Percentiles rank a stretch among this genome's conserved stretches.
Evolutionary conservation across 2,113 vertebrate genomes (phyloP).

Genomic region (Pogona vitticeps): DNA sequence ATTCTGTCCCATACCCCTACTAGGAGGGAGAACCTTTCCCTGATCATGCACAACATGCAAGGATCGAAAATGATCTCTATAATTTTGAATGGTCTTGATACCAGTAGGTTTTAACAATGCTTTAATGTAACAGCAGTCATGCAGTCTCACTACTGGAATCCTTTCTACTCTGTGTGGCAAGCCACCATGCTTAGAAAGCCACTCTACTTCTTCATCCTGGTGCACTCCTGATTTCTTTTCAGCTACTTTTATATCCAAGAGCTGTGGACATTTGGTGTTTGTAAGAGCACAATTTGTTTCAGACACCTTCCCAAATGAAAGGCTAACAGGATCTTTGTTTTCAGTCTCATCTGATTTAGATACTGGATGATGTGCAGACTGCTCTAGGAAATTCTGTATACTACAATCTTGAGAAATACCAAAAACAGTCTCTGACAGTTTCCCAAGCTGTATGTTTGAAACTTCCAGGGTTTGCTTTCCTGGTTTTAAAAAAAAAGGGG

Average conservation of each 20-base stretch:
- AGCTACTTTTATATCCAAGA: constrained; percentile 36
- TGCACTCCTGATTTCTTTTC: constrained; percentile 41
- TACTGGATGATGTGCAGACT: constrained; percentile 42
- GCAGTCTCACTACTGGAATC: constrained; percentile 67
- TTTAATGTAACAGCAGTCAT: constrained; percentile 63
- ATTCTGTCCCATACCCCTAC: constrained; percentile 44
- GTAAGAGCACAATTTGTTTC: constrained; percentile 23
- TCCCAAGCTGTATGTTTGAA: constrained; percentile 40
- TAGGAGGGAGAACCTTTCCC: constrained; percentile 43
- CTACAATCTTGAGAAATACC: constrained; percentile 23
- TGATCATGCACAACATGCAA: constrained; percentile 47
- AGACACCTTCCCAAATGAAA: constrained; percentile 46
- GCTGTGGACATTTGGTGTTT: constrained; percentile 46
- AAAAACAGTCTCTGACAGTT: constrained; percentile 54
- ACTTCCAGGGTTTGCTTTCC: constrained; percentile 54
- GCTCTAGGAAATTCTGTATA: constrained; percentile 55
- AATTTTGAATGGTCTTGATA: constrained; percentile 44
- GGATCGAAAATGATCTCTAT: constrained; percentile 55
- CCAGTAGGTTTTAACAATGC: constrained; percentile 55
- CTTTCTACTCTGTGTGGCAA: constrained; percentile 53
- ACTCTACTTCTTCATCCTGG: constrained; percentile 45
- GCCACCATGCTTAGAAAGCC: constrained; percentile 16
- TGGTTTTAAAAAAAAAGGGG: constrained; percentile 65
- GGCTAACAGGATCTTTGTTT: constrained; percentile 41
- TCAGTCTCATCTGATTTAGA: constrained; percentile 48